These are phyloP conservation scores for Heptranchias perlo DNA, from an alignment of 2,113 vertebrate genomes.

Conservation along the genomic window DNA sequence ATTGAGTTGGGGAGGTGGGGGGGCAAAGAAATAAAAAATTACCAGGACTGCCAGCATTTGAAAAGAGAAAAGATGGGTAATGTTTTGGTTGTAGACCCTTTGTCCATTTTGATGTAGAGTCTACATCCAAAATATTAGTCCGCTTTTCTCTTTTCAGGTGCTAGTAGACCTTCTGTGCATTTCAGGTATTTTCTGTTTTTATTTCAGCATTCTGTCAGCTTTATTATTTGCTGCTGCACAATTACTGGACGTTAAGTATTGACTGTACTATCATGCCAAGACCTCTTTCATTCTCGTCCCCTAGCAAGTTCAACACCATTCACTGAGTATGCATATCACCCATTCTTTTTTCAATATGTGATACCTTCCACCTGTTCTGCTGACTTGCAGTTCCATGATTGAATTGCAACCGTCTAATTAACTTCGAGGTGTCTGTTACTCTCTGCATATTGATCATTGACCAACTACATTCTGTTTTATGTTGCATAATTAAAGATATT, in stretches of 20 bases:
- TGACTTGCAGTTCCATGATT: not conserved
- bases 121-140: too few relatives aligned
- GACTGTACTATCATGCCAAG: not conserved
- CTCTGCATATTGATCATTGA: not conserved
- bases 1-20: too few relatives aligned
- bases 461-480: constrained; percentile 29
- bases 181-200: too few relatives aligned
- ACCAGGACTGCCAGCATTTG: too few relatives aligned
- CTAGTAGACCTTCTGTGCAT: too few relatives aligned
- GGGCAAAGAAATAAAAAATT: too few relatives aligned
- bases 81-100: too few relatives aligned
- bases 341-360: not conserved
- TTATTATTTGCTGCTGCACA: not conserved
- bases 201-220: too few relatives aligned
- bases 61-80: too few relatives aligned
- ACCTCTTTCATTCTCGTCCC: not conserved
- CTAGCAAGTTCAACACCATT: not conserved
- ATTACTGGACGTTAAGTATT: not conserved
- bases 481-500: constrained; percentile 43
- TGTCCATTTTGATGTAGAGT: too few relatives aligned
- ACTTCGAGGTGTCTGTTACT: not conserved
- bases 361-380: not conserved
- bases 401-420: not conserved
- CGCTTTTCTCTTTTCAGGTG: too few relatives aligned
- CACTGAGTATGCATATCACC: not conserved